Evolutionary conservation across 2,797 vertebrate species (phyloP), one percentile per base, ranked within the genome.

Genomic region (Macropus fuliginosus): DNA sequence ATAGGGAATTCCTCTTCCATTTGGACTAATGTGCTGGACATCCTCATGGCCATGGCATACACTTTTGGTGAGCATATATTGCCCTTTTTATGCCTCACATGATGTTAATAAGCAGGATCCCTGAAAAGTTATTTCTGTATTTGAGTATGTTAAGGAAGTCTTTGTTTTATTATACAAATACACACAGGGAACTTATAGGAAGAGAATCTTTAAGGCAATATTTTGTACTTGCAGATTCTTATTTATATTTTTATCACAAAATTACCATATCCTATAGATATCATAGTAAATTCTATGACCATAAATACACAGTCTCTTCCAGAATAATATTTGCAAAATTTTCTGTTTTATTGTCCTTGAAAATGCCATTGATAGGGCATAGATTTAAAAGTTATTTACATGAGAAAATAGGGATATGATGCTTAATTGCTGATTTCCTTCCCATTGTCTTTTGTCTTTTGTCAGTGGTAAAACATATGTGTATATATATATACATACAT

Each of bases 1-100:
- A 87, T 87, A 87, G 74, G 74, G 74, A 87, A 87, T 87, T 87
- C 74, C 40, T 87, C 40, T 87, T 87, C 74, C 74, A 87, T 46
- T 87, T 87, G 74, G 74, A 87, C 74, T 87, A 57, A 87, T 87
- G 74, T 46, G 40, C 74, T 87, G 74, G 74, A 87, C 74, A 87
- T 87, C 74, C 74, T 87, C 74, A 87, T 81, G 74, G 21, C 74
- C 74, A 87, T 87, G 74, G 74, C 74, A 87, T 87, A 87, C 74
- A 87, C 74, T 87, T 87, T 87, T 87, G 74, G 74, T 87, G 74
- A 87, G 74, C 74, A 87, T 87, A 87, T 87, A 21, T 87, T 1
- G 74, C 74, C 21, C 74, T 87, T 87, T 87, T 87, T 87, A 87
- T 87, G 74, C 74, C 74, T 46, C 74, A 87, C 74, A 87, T 46